Percentiles rank a stretch among this genome's conserved stretches.
Conservation (phyloP, 2,113 vertebrate genomes). For the Anolis sagrei region DNA sequence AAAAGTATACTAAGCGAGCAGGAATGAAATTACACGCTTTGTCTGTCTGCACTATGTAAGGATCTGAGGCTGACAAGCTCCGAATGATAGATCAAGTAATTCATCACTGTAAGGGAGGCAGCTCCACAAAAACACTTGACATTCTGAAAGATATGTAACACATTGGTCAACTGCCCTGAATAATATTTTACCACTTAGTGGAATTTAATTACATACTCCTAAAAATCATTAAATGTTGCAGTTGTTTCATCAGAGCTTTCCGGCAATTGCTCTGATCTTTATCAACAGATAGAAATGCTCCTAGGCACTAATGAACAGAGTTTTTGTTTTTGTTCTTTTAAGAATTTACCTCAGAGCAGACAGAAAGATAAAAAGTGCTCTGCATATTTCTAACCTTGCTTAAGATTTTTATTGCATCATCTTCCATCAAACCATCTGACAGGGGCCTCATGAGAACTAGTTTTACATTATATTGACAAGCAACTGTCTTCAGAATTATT, state of each 20-base stretch:
- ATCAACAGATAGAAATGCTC: slow-evolving; percentile 53
- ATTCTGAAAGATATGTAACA: slow-evolving; percentile 65
- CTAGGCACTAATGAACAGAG: neutral
- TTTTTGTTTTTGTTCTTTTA: slow-evolving; percentile 50
- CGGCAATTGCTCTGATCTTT: slow-evolving; percentile 49
- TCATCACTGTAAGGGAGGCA: slow-evolving; percentile 63
- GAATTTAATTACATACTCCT: slow-evolving; percentile 52
- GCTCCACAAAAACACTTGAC: slow-evolving; percentile 61
- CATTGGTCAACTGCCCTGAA: slow-evolving; percentile 54
- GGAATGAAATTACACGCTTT: slow-evolving; percentile 72
- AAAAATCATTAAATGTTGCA: slow-evolving; percentile 37
- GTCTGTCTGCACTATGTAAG: slow-evolving; percentile 44
- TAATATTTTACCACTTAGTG: slow-evolving; percentile 43
- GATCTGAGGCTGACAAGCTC: slow-evolving; percentile 43
- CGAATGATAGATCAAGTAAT: slow-evolving; percentile 57
- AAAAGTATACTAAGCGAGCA: slow-evolving; percentile 60
- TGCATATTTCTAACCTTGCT: fast-evolving
- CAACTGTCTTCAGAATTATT: neutral
- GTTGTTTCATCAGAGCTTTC: slow-evolving; percentile 35
- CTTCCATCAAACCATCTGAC: neutral
- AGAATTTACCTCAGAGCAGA: slow-evolving; percentile 17
- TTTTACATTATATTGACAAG: neutral
- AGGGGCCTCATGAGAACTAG: neutral
- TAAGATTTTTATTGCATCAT: neutral
- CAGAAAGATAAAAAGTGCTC: neutral